phyloP scores from a whole-genome alignment of 1,140 invertebrate species.

The Ephestia elutella region DNA sequence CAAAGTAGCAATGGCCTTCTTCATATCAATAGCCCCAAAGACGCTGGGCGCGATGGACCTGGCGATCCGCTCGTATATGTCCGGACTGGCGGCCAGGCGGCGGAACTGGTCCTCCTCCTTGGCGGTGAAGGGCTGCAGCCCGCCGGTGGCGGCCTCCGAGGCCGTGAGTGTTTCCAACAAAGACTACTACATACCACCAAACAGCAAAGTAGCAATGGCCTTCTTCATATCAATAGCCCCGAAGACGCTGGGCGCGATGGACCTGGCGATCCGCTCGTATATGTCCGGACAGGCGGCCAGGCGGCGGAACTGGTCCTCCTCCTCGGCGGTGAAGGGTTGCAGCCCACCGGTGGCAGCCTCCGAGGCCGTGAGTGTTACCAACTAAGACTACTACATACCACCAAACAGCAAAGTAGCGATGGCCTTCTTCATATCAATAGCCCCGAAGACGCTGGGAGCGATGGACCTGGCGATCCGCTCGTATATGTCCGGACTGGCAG shows the following conservation, averaged over 20 bases:
- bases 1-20: slow-evolving; percentile 97
- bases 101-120: slow-evolving; percentile 96
- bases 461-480: slow-evolving; percentile 93
- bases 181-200: slow-evolving; percentile 77
- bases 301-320: slow-evolving; percentile 93
- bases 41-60: slow-evolving; percentile 98
- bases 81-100: slow-evolving; percentile 86
- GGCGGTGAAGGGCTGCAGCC: slow-evolving; percentile 75
- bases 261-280: slow-evolving; percentile 92
- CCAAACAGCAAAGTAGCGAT: slow-evolving; percentile 97
- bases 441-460: slow-evolving; percentile 98
- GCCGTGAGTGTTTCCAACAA: not conserved
- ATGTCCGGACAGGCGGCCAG: slow-evolving; percentile 90
- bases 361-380: not conserved
- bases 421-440: slow-evolving; percentile 96
- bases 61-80: slow-evolving; percentile 93
- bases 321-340: slow-evolving; percentile 79
- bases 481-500: slow-evolving; percentile 89
- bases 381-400: slow-evolving; percentile 21
- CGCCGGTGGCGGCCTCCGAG: slow-evolving; percentile 84
- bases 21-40: slow-evolving; percentile 95
- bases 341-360: slow-evolving; percentile 85
- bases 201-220: slow-evolving; percentile 95
- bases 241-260: slow-evolving; percentile 98
- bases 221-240: slow-evolving; percentile 97